phyloP scores from a whole-genome alignment of 2,797 vertebrate species.

The Falco peregrinus region DNA sequence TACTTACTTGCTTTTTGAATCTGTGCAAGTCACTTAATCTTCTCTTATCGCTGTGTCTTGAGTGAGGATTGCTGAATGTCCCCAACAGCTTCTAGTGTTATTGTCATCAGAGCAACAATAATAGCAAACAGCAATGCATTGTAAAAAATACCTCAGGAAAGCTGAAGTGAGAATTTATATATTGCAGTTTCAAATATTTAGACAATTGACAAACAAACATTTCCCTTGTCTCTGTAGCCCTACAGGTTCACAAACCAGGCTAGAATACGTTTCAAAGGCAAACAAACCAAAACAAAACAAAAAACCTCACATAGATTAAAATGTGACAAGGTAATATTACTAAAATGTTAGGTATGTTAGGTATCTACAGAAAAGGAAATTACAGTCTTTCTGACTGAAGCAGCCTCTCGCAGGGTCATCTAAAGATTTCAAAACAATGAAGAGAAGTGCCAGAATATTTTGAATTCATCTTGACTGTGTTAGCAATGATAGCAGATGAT shows the following conservation, averaged over 20 bases:
- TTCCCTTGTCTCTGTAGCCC: neutral
- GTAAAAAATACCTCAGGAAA: neutral
- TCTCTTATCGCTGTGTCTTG: neutral
- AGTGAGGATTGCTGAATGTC: neutral
- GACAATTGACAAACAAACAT: neutral
- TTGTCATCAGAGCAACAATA: neutral
- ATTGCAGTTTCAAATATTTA: neutral
- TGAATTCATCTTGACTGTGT: slow-evolving; percentile 12
- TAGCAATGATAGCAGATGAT: slow-evolving; percentile 7
- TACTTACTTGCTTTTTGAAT: neutral
- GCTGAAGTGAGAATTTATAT: neutral
- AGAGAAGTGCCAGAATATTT: slow-evolving; percentile 34
- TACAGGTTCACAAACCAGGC: neutral
- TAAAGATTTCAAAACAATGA: slow-evolving; percentile 47
- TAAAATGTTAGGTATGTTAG: neutral
- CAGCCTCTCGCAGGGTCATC: neutral
- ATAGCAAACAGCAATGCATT: neutral
- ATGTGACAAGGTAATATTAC: slow-evolving; percentile 15
- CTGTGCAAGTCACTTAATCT: neutral
- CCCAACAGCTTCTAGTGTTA: neutral
- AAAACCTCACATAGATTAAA: neutral
- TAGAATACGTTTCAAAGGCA: neutral
- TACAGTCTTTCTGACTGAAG: neutral
- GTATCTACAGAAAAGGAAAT: slow-evolving; percentile 11
- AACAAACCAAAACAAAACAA: neutral